Evolutionary conservation across 2,888 invertebrate genomes (phyloP).

Genomic region (Trachelus stipa): DNA sequence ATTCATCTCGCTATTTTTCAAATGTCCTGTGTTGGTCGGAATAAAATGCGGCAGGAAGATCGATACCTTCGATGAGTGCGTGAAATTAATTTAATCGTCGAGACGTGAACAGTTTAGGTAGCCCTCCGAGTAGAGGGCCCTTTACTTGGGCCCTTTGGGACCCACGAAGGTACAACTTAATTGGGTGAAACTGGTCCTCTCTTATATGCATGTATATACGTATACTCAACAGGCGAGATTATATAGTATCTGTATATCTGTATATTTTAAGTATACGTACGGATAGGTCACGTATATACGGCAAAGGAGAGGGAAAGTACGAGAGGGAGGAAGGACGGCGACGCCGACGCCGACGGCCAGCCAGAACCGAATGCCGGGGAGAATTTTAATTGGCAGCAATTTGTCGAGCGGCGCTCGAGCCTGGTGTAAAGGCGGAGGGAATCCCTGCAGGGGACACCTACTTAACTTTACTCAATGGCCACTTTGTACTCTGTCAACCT

Average conservation of each 20-base stretch:
- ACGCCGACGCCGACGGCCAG: conserved; percentile 7
- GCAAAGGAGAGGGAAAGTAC: conserved; percentile 6
- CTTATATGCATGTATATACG: no score
- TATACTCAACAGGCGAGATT: conserved; percentile 7
- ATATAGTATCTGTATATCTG: not conserved
- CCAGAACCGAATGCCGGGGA: conserved; percentile 26
- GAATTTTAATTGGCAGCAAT: conserved; percentile 59
- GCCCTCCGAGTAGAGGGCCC: not conserved
- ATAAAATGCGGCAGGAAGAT: not conserved
- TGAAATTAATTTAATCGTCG: conserved; percentile 3
- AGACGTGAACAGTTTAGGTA: conserved; percentile 1
- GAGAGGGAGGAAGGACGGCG: conserved; percentile 5
- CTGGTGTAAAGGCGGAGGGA: conserved; percentile 7
- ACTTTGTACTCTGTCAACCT: conserved; percentile 26
- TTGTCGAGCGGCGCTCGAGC: conserved; percentile 35
- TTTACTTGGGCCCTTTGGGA: not conserved
- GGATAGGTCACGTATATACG: not conserved
- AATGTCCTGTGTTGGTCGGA: no score
- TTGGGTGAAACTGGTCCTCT: conserved; percentile 59
- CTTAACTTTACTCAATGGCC: conserved; percentile 32
- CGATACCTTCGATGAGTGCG: not conserved
- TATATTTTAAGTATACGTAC: not conserved
- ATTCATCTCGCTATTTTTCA: no score
- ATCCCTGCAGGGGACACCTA: conserved; percentile 22
- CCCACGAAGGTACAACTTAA: conserved; percentile 58